A percentile compares a stretch with the other conserved stretches of the same genome.
Conservation (phyloP, 2,113 vertebrate genomes). For the Eublepharis macularius region DNA sequence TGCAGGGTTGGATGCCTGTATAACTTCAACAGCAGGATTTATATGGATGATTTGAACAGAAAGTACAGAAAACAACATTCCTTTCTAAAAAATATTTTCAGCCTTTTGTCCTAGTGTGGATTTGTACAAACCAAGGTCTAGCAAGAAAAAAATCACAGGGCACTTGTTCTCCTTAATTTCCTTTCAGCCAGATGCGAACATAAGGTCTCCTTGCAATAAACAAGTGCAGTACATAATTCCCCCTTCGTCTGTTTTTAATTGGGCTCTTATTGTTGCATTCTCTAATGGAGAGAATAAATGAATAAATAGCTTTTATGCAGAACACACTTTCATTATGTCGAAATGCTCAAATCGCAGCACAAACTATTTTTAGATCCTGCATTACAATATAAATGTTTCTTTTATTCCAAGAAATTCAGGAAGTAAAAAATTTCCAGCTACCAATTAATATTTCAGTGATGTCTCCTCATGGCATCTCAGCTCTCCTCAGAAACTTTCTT, state of each 20-base stretch:
- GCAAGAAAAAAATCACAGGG: not conserved
- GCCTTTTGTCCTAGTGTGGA: not conserved
- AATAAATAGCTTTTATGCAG: slow-evolving; percentile 47
- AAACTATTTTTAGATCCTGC: slow-evolving; percentile 55
- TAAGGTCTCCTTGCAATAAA: slow-evolving; percentile 51
- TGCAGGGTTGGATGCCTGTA: too few species aligned
- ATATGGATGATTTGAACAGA: not conserved
- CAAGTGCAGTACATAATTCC: slow-evolving; percentile 54
- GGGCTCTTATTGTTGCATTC: slow-evolving; percentile 42
- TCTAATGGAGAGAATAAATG: slow-evolving; percentile 57
- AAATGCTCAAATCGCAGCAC: slow-evolving; percentile 43
- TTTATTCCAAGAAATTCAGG: slow-evolving; percentile 49
- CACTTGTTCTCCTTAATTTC: not conserved
- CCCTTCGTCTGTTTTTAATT: slow-evolving; percentile 63
- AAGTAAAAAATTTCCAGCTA: slow-evolving; percentile 38
- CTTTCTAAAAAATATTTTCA: not conserved
- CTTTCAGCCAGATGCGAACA: slow-evolving; percentile 13
- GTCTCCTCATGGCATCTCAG: not conserved
- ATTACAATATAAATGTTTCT: slow-evolving; percentile 49
- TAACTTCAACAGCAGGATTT: not conserved
- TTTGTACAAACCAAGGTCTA: not conserved
- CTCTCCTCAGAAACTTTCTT: not conserved
- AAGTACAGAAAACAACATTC: not conserved
- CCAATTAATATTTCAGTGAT: slow-evolving; percentile 23
- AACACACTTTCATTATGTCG: slow-evolving; percentile 45